Percentiles rank a stretch among this genome's conserved stretches.
phyloP scores from a whole-genome alignment of 2,888 invertebrate species.

The Aporophyla lueneburgensis region DNA sequence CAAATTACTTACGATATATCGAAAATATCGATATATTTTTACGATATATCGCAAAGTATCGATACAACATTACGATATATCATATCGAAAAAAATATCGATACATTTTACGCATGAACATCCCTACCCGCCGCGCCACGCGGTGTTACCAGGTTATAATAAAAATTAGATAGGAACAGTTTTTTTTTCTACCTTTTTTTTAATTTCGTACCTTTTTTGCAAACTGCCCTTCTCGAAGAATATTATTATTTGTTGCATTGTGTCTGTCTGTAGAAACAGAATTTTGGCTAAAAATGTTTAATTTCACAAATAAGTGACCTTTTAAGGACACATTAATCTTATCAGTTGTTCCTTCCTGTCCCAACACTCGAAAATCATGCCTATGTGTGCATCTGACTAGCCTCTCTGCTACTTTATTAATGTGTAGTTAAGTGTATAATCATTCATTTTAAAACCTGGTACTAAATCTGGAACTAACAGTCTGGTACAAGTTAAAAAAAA shows the following conservation, averaged over 20 bases:
- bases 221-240: neutral
- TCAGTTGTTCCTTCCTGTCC: neutral
- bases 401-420: neutral
- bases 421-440: no score
- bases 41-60: no score
- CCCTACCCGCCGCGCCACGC: conserved; percentile 45
- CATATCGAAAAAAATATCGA: no score
- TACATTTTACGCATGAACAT: no score
- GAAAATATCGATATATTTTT: no score
- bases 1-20: no score
- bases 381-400: neutral
- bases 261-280: neutral
- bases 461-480: neutral
- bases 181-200: no score
- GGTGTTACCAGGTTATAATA: conserved; percentile 50
- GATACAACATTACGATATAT: no score
- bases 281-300: neutral
- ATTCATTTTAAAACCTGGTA: neutral
- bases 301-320: neutral
- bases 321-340: neutral
- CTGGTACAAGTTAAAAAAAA: neutral
- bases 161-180: neutral
- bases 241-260: no score
- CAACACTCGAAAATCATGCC: neutral
- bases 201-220: neutral